These are phyloP conservation scores for Psittacula cyanocephala DNA, from an alignment of 2,113 vertebrate species.

Conservation along the genomic window DNA sequence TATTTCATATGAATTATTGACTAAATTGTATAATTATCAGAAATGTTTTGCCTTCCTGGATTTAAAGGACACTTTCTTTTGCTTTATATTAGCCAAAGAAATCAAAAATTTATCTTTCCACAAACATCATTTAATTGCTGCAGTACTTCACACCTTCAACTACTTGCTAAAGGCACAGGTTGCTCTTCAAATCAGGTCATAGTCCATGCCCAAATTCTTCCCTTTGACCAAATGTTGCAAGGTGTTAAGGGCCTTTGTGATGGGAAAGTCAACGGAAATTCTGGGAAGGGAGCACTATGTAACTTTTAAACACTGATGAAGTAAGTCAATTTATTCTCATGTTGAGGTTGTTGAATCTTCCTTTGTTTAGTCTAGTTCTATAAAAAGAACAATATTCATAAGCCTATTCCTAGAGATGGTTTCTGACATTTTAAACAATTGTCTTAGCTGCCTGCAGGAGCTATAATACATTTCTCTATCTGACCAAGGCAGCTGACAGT, in stretches of 20 bases:
- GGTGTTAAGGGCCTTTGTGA: not conserved
- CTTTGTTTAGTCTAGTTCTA: conserved; percentile 72
- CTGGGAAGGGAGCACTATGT: not conserved
- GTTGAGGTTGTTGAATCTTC: conserved; percentile 61
- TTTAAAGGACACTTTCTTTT: no score
- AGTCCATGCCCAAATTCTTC: not conserved
- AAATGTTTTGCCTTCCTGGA: no score
- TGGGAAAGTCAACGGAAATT: not conserved
- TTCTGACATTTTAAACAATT: conserved; percentile 46
- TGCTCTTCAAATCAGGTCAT: not conserved
- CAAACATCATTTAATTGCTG: not conserved
- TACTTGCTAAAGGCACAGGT: not conserved
- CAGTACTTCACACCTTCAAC: not conserved
- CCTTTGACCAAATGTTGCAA: not conserved
- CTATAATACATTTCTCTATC: not conserved
- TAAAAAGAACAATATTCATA: conserved; percentile 65
- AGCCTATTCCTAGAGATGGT: conserved; percentile 23
- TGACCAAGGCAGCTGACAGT: not conserved
- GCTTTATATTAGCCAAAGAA: no score
- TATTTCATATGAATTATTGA: no score
- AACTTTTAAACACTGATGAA: conserved; percentile 46
- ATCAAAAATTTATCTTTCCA: not conserved
- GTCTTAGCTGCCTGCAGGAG: not conserved
- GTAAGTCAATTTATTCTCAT: conserved; percentile 57
- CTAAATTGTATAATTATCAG: no score